Base-by-base conservation (phyloP, 1,140 invertebrate genomes). In the Heterodera carotae region DNA sequence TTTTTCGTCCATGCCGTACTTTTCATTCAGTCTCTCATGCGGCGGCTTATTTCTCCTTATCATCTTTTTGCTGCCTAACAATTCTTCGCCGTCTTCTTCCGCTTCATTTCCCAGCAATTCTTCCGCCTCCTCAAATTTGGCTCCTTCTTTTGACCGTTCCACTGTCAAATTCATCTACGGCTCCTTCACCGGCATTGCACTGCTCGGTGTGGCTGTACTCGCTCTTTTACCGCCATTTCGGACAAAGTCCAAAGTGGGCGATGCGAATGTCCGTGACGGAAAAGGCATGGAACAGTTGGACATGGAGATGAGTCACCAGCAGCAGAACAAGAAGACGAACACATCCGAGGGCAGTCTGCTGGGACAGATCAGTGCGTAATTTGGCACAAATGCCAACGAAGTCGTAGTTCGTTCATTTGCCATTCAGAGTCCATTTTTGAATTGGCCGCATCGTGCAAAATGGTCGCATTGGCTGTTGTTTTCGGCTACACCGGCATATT, bases 401-500 rank as follows among this genome's bases (percentile, higher is more conserved):
- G 27, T 25, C 27, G 2, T 2, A 1, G 18, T 25, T 29, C 5
- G 29, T 72, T 25, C 27, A 29, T 43, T 22, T 60, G 4, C 10
- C 29, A 27, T n/a, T 29, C 74, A 75, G 74, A 76, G 22, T 76
- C 75, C 29, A 76, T 31, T n/a, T 76, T 68, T 15, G 27, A 2
- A 59, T 27, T 79, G n/a, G 53, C 78, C 7, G n/a, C 22, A n/a
- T 79, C 79, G 18, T 43, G 25, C 48, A 60, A 68, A 56, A 86
- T 85, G 84, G 36, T 76, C 27, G 62, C 82, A 29, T 39, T 85
- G 56, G 56, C 56, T 12, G 12, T 86, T 25, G 74, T 74, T 1
- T 85, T 85, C 74, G 69, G 76, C 22, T 86, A 85, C 66, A 83
- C 83, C 12, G 84, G 84, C 10, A 77, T 85, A 15, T 76, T 80